phyloP scores from a whole-genome alignment of 2,888 invertebrate species.

The Pegoplata infirma region DNA sequence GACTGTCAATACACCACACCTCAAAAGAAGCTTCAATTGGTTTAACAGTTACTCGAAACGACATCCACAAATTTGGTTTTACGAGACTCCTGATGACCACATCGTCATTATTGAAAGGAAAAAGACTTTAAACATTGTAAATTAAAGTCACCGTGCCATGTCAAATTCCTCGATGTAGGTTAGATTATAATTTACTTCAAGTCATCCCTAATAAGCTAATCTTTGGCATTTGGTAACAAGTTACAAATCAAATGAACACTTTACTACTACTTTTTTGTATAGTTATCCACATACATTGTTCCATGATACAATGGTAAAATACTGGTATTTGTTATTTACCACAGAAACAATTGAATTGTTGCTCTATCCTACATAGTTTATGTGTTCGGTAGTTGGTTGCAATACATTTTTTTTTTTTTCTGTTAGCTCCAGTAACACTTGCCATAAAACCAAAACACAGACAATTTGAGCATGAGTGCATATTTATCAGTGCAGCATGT shows the following conservation, averaged over 20 bases:
- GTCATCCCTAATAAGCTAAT: no score
- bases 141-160: no score
- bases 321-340: conserved; percentile 30
- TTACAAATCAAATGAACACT: not conserved
- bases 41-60: no score
- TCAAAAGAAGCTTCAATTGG: no score
- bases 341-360: conserved; percentile 35
- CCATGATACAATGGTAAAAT: conserved; percentile 26
- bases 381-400: not conserved
- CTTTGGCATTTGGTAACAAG: no score
- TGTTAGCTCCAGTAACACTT: conserved; percentile 20
- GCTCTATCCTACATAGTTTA: not conserved
- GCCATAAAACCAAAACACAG: not conserved
- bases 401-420: not conserved
- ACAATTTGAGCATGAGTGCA: conserved; percentile 41
- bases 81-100: no score
- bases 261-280: not conserved
- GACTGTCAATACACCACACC: no score
- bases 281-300: not conserved
- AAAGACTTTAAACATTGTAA: no score
- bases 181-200: no score
- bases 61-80: no score
- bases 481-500: conserved; percentile 21
- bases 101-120: no score
- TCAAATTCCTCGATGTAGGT: no score